These are phyloP conservation scores for Oreotrochilus melanogaster DNA, from an alignment of 2,113 vertebrate genomes.

Conservation along the genomic window DNA sequence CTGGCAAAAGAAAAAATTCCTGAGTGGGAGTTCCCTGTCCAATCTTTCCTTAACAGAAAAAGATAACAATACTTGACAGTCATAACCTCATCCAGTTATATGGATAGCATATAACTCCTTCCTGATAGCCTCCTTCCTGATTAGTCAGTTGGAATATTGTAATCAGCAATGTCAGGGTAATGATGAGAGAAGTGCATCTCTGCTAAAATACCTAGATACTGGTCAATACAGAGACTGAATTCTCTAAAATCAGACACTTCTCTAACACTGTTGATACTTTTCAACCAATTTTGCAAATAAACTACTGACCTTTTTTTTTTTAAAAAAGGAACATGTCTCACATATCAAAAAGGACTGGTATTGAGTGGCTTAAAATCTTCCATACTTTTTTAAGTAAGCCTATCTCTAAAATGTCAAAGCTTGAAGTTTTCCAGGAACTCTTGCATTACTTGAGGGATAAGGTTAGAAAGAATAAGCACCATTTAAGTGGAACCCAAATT, in stretches of 20 bases:
- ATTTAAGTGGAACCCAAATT: constrained; percentile 16
- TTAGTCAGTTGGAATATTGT: constrained; percentile 45
- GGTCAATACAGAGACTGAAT: background rate
- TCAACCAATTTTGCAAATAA: background rate
- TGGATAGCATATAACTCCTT: too few species aligned
- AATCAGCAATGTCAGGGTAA: background rate
- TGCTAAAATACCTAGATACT: background rate
- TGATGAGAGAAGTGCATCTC: background rate
- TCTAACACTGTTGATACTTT: background rate
- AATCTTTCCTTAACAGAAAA: constrained; percentile 22
- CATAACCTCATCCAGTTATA: constrained; percentile 46
- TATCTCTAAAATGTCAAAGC: constrained; percentile 58
- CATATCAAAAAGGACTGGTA: constrained; percentile 1
- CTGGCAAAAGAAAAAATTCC: background rate
- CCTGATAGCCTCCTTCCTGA: constrained; percentile 53
- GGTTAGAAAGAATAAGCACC: constrained; percentile 5
- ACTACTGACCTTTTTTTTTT: background rate
- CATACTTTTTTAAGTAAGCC: background rate
- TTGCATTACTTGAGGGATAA: constrained; percentile 53
- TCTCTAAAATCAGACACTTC: background rate
- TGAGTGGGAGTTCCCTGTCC: constrained; percentile 31
- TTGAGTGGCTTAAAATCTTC: constrained; percentile 40
- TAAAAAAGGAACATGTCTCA: background rate
- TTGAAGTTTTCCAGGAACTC: constrained; percentile 60
- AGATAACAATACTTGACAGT: constrained; percentile 27